These are phyloP conservation scores for Xiphias gladius DNA, from an alignment of 2,113 vertebrate genomes.

Conservation along the genomic window DNA sequence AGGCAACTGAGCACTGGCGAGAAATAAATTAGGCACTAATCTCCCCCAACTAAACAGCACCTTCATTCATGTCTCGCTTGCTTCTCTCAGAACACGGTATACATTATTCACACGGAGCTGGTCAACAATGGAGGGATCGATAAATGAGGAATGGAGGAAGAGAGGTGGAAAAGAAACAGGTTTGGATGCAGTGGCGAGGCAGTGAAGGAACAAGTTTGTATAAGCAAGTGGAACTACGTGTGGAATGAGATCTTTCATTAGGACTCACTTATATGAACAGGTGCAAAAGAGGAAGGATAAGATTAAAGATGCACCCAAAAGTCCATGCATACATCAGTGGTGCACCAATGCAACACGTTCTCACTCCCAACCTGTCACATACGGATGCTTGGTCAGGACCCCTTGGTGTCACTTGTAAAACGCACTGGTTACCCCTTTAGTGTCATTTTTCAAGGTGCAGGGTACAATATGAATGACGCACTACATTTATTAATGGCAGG, in stretches of 20 bases:
- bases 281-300: constrained; percentile 26
- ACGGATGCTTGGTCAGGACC: too few relatives aligned
- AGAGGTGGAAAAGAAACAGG: constrained; percentile 42
- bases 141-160: constrained; percentile 49
- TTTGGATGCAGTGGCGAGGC: constrained; percentile 30
- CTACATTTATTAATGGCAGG: too few relatives aligned
- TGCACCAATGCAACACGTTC: background rate
- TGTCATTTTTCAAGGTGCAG: too few relatives aligned
- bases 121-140: constrained; percentile 65
- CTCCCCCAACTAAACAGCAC: constrained; percentile 29
- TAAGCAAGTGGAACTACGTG: background rate
- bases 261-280: constrained; percentile 46
- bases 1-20: constrained; percentile 41
- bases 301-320: constrained; percentile 45
- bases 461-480: too few relatives aligned
- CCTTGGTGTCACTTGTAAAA: too few relatives aligned
- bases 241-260: constrained; percentile 56
- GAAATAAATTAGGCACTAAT: constrained; percentile 53
- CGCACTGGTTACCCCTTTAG: too few relatives aligned
- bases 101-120: constrained; percentile 70
- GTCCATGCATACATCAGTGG: constrained; percentile 38
- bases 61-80: constrained; percentile 41
- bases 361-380: too few relatives aligned
- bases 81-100: constrained; percentile 43
- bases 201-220: constrained; percentile 33